Base-by-base conservation (phyloP, 2,797 vertebrate genomes). In the Hydrocynus forskahlii region DNA sequence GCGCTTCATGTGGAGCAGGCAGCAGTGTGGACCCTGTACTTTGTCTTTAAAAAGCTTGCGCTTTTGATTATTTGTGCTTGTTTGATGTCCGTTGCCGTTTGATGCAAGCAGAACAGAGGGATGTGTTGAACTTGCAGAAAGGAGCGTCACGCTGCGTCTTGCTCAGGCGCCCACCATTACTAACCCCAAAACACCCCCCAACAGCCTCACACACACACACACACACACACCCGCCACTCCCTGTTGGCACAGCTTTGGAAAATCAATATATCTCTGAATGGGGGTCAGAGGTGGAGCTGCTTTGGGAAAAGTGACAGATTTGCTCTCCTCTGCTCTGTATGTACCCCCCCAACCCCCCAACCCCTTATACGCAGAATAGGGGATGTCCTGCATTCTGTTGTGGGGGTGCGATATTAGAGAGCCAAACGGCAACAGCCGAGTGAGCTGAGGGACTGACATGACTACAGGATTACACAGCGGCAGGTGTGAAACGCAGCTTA, bases 251-350 rank as follows among this genome's bases (percentile, higher is more conserved):
- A 91, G 88, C 87, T 81, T 81, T 82, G 93, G 91, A 94, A 94
- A 95, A 95, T 95, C 95, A 94, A 95, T 95, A 94, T 91, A 93
- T 94, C 93, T 95, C 94, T 95, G 93, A 95, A 95, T 95, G 93
- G 93, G 93, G 95, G 94, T 95, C 95, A 94, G 91, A 92, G 93
- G 94, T 94, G 92, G 94, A 91, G 92, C 94, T 94, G 92, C 91
- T 93, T 91, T 90, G 94, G 93, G 94, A 95, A 91, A 95, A 92
- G 93, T 95, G 94, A 95, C 93, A 95, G 94, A 95, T 95, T 94
- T 95, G 94, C 93, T 94, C 93, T 94, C 93, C 93, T 94, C 94
- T 94, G 92, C 94, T 94, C 91, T 88, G 90, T 91, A 93, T 94
- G 93, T 90, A 91, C 86, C 90, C 89, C 73, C 76, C 74, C 59